Base-by-base conservation (phyloP, 2,888 invertebrate genomes). In the Epinotia brunnichana region DNA sequence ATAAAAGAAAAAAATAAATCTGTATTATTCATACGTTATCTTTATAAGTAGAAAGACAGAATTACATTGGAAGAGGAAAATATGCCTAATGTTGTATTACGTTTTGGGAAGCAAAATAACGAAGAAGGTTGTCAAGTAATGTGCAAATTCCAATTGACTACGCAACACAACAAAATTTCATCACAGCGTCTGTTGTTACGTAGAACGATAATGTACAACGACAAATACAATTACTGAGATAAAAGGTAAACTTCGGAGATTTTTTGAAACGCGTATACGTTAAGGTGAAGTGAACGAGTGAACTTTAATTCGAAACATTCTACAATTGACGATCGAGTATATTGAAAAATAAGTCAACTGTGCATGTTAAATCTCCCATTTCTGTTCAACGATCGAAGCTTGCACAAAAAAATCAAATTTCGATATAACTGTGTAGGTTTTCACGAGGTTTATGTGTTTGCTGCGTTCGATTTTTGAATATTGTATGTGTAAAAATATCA, bases 401-500 rank as follows among this genome's bases (percentile, higher is more conserved):
- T n/a, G 29, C 62, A 17, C 48, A 70, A 48, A 63, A 70, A 66
- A 66, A 66, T 60, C 15, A n/a, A n/a, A n/a, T n/a, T n/a, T n/a
- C n/a, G 60, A 44, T 41, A 39, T 60, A 59, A 60, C 57, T 41
- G 51, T 15, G n/a, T 15, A 7, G 19, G 64, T 53, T 71, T 59
- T 44, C 59, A 60, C 29, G 59, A 60, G 54, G 48, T 71, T 53
- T n/a, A 66, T 59, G 71, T 53, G 53, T 71, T 66, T 13, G 57
- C 51, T 15, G 44, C 44, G 56, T 70, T 70, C 51, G 59, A 53
- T 66, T 70, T n/a, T 41, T 44, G 59, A 10, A 19, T 35, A 66
- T 53, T 60, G 64, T 71, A n/a, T n/a, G n/a, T n/a, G n/a, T n/a
- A n/a, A n/a, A n/a, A n/a, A n/a, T n/a, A 24, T 24, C 24, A 24